Conservation (phyloP, 2,888 invertebrate species). For the Apamea anceps region DNA sequence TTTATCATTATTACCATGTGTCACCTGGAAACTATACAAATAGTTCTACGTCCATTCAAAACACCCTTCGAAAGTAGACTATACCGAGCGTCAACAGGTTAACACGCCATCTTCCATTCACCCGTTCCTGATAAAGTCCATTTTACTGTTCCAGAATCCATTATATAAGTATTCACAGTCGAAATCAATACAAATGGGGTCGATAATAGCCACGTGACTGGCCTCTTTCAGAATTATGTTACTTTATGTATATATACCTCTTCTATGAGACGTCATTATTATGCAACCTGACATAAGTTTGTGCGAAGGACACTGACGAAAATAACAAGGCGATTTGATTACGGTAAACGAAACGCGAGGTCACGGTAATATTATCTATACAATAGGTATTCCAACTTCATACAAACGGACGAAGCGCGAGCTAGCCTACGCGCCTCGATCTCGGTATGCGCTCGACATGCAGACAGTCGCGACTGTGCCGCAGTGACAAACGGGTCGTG, state of each 20-base stretch:
- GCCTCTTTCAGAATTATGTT: conserved; percentile 48
- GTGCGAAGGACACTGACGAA: conserved; percentile 29
- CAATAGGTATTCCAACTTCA: no score
- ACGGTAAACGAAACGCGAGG: conserved; percentile 29
- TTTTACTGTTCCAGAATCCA: conserved; percentile 37
- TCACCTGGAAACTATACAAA: background rate
- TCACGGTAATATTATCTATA: no score
- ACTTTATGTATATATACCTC: conserved; percentile 29
- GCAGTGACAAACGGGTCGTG: no score
- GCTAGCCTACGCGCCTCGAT: no score
- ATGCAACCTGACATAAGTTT: conserved; percentile 43
- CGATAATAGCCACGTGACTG: conserved; percentile 72
- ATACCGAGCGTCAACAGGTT: conserved; percentile 5
- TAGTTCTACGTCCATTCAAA: background rate
- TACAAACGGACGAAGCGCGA: no score
- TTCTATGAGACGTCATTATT: conserved; percentile 31
- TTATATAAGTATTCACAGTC: conserved; percentile 59
- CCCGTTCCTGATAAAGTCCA: conserved; percentile 29
- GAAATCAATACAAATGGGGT: conserved; percentile 68
- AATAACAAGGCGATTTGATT: conserved; percentile 22
- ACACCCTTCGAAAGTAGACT: background rate
- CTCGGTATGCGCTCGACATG: no score
- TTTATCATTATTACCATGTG: background rate
- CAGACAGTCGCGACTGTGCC: no score
- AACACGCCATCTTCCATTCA: conserved; percentile 16